These are phyloP conservation scores for Pogonus chalceus DNA, from an alignment of 1,140 invertebrate genomes.

Conservation along the genomic window DNA sequence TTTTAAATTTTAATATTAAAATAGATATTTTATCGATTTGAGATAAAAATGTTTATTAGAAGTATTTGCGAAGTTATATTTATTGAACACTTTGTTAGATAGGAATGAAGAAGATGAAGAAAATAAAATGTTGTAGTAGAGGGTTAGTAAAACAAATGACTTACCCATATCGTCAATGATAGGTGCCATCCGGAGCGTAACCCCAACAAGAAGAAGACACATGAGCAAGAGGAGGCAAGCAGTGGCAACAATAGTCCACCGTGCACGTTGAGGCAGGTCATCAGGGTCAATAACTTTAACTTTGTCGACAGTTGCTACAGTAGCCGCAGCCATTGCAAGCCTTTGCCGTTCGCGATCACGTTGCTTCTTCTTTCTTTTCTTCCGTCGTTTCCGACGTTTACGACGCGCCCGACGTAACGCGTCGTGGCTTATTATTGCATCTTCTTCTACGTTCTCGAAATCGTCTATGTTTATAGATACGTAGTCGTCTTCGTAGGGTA, in stretches of 20 bases:
- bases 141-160: no score
- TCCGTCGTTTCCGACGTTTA: constrained; percentile 30
- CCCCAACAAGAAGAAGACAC: constrained; percentile 77
- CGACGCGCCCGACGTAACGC: constrained; percentile 28
- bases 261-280: constrained; percentile 67
- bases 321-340: constrained; percentile 11
- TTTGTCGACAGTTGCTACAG: constrained; percentile 8
- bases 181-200: constrained; percentile 80
- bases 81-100: no score
- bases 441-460: constrained; percentile 35
- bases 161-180: constrained; percentile 89
- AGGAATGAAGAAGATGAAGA: no score
- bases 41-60: no score
- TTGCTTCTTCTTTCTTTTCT: constrained; percentile 26
- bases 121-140: no score
- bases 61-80: no score
- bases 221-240: constrained; percentile 75
- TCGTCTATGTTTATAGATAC: constrained; percentile 41
- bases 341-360: no score
- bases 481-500: constrained; percentile 41
- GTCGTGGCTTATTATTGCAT: constrained; percentile 31
- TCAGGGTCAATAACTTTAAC: constrained; percentile 55
- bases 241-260: constrained; percentile 81
- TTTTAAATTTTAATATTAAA: no score
- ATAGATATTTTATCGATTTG: no score